Evolutionary conservation across 2,113 vertebrate genomes (phyloP).

Genomic region (Lycocorax pyrrhopterus): DNA sequence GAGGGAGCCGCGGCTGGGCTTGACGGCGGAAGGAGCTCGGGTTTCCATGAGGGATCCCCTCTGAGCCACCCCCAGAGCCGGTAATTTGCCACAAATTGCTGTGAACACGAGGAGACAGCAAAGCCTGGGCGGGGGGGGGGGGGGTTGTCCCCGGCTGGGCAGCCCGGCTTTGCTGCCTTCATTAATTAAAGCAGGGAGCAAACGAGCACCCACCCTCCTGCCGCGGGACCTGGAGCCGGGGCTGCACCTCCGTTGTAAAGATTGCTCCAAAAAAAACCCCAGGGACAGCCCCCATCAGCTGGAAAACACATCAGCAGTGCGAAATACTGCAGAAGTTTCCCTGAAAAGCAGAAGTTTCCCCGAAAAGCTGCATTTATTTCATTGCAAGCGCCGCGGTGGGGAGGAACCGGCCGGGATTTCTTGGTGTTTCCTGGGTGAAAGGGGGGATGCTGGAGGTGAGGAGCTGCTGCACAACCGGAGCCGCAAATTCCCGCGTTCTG

Average conservation of each 20-base stretch:
- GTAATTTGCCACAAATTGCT: neutral
- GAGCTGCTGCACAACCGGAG: neutral
- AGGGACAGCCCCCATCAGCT: neutral
- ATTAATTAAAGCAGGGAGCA: neutral
- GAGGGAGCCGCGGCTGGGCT: neutral
- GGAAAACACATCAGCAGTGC: fast-evolving
- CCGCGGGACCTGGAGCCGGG: fast-evolving
- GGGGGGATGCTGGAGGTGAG: neutral
- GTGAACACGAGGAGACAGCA: fast-evolving
- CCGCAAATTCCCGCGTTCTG: neutral
- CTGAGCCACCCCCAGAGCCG: neutral
- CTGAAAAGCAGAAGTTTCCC: neutral
- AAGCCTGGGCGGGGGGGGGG: fast-evolving
- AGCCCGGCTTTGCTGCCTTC: fast-evolving
- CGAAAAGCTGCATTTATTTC: neutral
- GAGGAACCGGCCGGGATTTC: neutral
- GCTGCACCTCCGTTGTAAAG: fast-evolving
- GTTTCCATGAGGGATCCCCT: neutral
- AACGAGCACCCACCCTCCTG: neutral
- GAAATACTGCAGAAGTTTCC: neutral
- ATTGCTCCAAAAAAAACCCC: neutral
- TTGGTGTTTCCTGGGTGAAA: neutral
- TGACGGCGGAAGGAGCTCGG: neutral
- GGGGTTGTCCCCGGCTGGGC: neutral
- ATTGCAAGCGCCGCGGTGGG: fast-evolving